A percentile compares a stretch with the other conserved stretches of the same genome.
Evolutionary conservation across 2,113 vertebrate species (phyloP).

Genomic region (Marmota monax): DNA sequence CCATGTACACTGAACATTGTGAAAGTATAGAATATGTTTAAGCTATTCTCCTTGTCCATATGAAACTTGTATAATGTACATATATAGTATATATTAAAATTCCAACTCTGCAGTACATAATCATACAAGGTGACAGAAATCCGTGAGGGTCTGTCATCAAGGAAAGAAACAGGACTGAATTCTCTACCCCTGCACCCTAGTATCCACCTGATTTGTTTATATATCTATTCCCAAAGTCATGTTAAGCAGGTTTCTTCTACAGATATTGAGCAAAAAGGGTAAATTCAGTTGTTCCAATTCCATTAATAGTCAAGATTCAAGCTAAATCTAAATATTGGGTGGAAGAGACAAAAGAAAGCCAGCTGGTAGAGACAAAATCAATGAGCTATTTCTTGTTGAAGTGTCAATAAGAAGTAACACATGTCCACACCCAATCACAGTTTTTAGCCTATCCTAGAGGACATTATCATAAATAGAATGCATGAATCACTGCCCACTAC

Average conservation of each 20-base stretch:
- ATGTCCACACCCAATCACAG: not conserved
- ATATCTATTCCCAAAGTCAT: not conserved
- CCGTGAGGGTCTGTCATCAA: not conserved
- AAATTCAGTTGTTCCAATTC: not conserved
- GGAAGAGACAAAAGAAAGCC: not conserved
- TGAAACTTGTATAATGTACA: not conserved
- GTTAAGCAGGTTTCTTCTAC: not conserved
- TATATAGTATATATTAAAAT: not conserved
- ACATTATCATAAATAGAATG: not conserved
- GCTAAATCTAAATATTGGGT: not conserved
- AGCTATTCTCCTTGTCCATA: not conserved
- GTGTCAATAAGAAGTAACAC: not conserved
- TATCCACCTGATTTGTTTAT: not conserved
- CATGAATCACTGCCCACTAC: not conserved
- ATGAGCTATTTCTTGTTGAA: not conserved
- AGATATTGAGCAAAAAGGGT: not conserved
- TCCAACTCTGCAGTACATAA: not conserved
- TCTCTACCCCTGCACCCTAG: not conserved
- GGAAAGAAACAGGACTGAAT: not conserved
- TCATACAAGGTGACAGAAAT: not conserved
- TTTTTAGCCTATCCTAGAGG: not conserved
- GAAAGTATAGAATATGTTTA: not conserved
- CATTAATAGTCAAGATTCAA: not conserved
- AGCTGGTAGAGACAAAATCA: not conserved
- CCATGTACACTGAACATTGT: not conserved